Evolutionary conservation across 2,113 vertebrate species (phyloP).

Genomic region (Mus spicilegus): DNA sequence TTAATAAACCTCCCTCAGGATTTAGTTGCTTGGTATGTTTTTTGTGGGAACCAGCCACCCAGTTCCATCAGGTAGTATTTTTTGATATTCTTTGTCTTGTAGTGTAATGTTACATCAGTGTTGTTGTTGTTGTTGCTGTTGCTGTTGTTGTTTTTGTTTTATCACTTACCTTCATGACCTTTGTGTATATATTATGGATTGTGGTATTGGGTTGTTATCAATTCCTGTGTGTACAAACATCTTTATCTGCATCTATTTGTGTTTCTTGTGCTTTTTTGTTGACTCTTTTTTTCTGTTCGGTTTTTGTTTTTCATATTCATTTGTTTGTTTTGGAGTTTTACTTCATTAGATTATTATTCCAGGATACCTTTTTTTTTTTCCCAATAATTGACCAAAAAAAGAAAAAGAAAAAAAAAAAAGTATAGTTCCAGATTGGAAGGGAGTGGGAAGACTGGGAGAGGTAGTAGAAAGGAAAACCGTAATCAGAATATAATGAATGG

Average conservation of each 20-base stretch:
- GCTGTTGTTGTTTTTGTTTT: too few relatives aligned
- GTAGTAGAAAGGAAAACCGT: neutral
- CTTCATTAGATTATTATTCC: neutral
- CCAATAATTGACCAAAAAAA: neutral
- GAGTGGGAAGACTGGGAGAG: neutral
- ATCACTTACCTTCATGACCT: neutral
- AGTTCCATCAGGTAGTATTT: neutral
- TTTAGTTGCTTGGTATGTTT: too few relatives aligned
- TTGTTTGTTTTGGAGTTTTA: neutral
- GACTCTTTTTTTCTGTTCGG: neutral
- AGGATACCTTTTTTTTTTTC: neutral
- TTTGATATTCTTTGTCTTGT: neutral
- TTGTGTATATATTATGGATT: neutral
- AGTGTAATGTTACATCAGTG: neutral
- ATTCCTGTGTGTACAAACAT: neutral
- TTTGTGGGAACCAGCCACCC: too few relatives aligned
- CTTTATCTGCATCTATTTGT: neutral
- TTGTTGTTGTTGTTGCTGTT: too few relatives aligned
- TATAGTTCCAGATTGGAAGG: neutral
- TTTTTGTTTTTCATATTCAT: neutral
- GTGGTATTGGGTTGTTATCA: neutral
- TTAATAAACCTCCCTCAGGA: too few relatives aligned
- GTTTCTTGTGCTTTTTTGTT: neutral
- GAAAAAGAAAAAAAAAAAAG: neutral
- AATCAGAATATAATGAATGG: neutral